Base-by-base conservation (phyloP, 1,140 invertebrate genomes). In the Antheraea mylitta region DNA sequence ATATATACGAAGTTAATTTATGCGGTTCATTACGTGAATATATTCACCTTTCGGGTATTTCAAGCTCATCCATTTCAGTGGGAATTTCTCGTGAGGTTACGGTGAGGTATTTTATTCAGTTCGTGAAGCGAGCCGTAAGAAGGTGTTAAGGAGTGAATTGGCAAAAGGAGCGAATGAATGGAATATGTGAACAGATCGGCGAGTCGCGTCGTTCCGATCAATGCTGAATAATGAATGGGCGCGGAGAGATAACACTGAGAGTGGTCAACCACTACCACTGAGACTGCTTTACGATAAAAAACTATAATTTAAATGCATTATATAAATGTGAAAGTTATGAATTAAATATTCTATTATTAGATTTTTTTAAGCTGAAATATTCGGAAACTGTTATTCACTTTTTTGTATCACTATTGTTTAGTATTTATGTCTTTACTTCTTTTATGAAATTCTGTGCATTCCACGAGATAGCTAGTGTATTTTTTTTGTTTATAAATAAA, bases 81-180 rank as follows among this genome's bases (percentile, higher is more conserved):
- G 5, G 45, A 53, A 53, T 84, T 70, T 79, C 80, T 80, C 81
- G 74, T 77, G 79, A 80, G 83, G 76, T 78, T 76, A 69, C 53
- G 68, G 42, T 75, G 70, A 77, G 77, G 80, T 87, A 87, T 85
- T 87, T 89, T 89, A 89, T 89, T 89, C 85, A 89, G 77, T 76
- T 72, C 81, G 75, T 80, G 81, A 77, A 82, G 76, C 81, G 79
- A 80, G 68, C 74, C 76, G 77, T 88, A 84, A 84, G 81, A 83
- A 87, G 85, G 85, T 87, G 87, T 86, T 88, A 87, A 87, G 86
- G 83, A 89, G 85, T 85, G 83, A 89, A 87, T 85, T 80, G 82
- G 81, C 74, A 78, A 81, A 86, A 82, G 77, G 81, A 83, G 71
- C 77, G 78, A 81, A 85, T 86, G 78, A 83, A 89, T 87, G 80